A percentile compares a stretch with the other conserved stretches of the same genome.
These are phyloP conservation scores for Pelochelys cantorii DNA, from an alignment of 2,797 vertebrate species.

Conservation along the genomic window DNA sequence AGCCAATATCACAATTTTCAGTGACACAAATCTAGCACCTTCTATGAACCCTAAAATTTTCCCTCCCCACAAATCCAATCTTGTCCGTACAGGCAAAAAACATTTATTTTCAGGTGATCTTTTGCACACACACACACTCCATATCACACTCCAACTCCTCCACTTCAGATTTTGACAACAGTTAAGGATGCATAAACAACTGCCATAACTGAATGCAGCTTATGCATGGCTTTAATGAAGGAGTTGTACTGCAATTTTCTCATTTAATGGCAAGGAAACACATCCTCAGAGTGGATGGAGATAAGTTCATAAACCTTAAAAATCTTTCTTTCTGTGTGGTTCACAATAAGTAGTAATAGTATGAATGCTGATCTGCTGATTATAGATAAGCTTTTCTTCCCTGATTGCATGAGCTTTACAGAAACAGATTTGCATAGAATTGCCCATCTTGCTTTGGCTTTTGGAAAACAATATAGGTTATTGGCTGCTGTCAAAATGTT, in stretches of 20 bases:
- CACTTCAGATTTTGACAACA: accelerated
- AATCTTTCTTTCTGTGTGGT: not conserved
- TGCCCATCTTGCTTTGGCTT: not conserved
- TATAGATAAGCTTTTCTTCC: not conserved
- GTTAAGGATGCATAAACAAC: accelerated
- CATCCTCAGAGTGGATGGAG: not conserved
- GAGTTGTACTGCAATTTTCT: accelerated
- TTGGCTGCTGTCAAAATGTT: not conserved
- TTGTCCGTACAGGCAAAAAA: not conserved
- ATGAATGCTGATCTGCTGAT: not conserved
- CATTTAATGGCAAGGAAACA: accelerated
- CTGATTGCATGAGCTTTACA: not conserved
- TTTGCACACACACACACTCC: not conserved
- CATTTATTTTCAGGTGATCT: accelerated
- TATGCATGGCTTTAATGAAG: accelerated
- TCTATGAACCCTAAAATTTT: accelerated
- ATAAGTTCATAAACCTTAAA: accelerated
- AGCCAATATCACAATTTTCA: not conserved
- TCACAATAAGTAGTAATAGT: not conserved
- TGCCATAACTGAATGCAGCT: accelerated
- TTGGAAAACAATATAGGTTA: accelerated
- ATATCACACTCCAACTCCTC: accelerated
- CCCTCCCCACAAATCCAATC: no score
- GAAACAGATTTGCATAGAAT: not conserved
- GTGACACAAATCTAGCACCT: not conserved